These are phyloP conservation scores for Melanchra persicariae DNA, from an alignment of 2,888 invertebrate genomes.

Conservation along the genomic window DNA sequence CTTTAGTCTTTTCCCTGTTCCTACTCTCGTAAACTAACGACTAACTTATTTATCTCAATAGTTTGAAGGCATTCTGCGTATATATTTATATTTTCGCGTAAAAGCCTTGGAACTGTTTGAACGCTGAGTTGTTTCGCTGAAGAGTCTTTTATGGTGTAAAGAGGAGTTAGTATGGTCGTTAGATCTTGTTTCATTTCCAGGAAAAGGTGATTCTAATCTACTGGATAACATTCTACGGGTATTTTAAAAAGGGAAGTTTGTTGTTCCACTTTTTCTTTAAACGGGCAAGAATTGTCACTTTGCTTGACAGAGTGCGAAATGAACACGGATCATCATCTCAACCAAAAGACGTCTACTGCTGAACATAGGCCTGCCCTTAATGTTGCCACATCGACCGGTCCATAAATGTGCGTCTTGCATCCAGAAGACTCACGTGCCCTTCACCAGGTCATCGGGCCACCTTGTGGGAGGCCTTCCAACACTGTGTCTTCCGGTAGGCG, in stretches of 20 bases:
- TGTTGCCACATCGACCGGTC: too few species aligned
- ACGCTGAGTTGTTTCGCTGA: conserved; percentile 3
- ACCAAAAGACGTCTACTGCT: too few species aligned
- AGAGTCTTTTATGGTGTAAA: conserved; percentile 24
- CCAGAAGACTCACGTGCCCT: too few species aligned
- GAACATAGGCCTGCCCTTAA: too few species aligned
- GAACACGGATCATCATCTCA: too few species aligned
- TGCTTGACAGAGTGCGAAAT: too few species aligned
- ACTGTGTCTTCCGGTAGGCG: too few species aligned
- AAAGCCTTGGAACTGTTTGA: conserved; percentile 32
- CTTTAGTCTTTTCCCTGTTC: conserved; percentile 18
- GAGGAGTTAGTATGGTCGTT: conserved; percentile 24
- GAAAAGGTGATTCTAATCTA: background rate
- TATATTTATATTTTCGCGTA: conserved; percentile 50
- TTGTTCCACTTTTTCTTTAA: background rate
- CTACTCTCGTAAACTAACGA: conserved; percentile 46
- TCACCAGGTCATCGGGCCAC: too few species aligned
- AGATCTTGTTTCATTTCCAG: background rate
- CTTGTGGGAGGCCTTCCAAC: too few species aligned
- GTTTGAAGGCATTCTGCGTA: conserved; percentile 34
- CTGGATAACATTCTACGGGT: background rate
- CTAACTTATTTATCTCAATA: conserved; percentile 61
- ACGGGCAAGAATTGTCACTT: too few species aligned
- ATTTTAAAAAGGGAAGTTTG: background rate
- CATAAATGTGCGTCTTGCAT: too few species aligned